Conservation (phyloP, 2,113 vertebrate species). For the Merops nubicus region DNA sequence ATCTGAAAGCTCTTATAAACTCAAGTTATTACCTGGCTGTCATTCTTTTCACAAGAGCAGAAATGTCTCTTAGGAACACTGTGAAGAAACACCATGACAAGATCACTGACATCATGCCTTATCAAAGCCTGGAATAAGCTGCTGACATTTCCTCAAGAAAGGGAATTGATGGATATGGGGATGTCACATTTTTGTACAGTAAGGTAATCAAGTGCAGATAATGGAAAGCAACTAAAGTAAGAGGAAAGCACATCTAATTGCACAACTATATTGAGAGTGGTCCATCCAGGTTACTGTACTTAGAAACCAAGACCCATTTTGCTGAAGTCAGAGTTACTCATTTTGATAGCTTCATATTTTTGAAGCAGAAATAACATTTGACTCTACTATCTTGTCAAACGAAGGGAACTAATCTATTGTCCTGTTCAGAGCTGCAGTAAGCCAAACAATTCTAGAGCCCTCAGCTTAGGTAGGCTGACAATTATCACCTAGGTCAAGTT, state of each 20-base stretch:
- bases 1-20: not conserved
- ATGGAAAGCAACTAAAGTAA: not conserved
- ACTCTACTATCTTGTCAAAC: not conserved
- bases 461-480: not conserved
- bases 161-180: not conserved
- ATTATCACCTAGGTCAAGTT: not conserved
- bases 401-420: not conserved
- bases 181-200: not conserved
- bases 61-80: not conserved
- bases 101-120: not conserved
- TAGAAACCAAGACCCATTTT: not conserved
- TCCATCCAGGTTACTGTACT: not conserved
- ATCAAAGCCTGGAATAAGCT: not conserved
- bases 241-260: not conserved
- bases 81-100: no score
- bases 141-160: not conserved
- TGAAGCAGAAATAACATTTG: not conserved
- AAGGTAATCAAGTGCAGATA: not conserved
- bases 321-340: not conserved
- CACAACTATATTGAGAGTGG: accelerated
- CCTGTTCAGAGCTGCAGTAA: not conserved
- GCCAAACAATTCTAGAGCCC: not conserved
- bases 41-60: not conserved
- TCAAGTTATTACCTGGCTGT: not conserved
- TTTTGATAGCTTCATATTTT: not conserved